A percentile compares a stretch with the other conserved stretches of the same genome.
These are phyloP conservation scores for Heliconius cydno DNA, from an alignment of 2,888 invertebrate species.

Conservation along the genomic window DNA sequence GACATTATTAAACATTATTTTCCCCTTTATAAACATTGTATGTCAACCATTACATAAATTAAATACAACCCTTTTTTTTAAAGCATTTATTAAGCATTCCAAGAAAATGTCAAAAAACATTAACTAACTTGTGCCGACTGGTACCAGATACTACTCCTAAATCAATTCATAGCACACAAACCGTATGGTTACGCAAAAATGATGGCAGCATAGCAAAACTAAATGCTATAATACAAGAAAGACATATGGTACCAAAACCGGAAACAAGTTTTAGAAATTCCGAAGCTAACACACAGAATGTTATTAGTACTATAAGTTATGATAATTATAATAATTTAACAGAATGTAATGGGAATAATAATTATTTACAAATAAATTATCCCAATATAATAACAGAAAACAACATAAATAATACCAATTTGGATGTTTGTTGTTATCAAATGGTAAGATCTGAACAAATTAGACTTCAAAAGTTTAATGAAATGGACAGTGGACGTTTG, in stretches of 20 bases:
- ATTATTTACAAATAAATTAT: slow-evolving; percentile 39
- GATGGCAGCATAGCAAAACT: slow-evolving; percentile 65
- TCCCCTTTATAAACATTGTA: not conserved
- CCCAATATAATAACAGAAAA: slow-evolving; percentile 35
- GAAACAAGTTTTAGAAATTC: slow-evolving; percentile 38
- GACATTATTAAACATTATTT: not conserved
- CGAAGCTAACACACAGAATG: slow-evolving; percentile 55
- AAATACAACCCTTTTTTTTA: slow-evolving; percentile 16
- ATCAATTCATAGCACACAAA: slow-evolving; percentile 49
- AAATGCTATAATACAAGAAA: slow-evolving; percentile 63
- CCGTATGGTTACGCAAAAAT: slow-evolving; percentile 54
- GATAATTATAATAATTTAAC: slow-evolving; percentile 26
- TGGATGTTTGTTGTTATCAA: not conserved
- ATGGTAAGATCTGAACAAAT: slow-evolving; percentile 58
- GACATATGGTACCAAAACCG: slow-evolving; percentile 35
- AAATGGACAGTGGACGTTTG: slow-evolving; percentile 46
- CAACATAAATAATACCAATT: slow-evolving; percentile 24
- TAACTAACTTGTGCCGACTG: slow-evolving; percentile 67
- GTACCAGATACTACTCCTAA: slow-evolving; percentile 44
- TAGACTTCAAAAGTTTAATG: slow-evolving; percentile 44
- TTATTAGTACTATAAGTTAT: slow-evolving; percentile 51
- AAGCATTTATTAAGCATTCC: slow-evolving; percentile 35
- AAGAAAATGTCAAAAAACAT: slow-evolving; percentile 52
- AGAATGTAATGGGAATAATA: slow-evolving; percentile 32
- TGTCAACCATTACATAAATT: too few relatives aligned